A percentile compares a stretch with the other conserved stretches of the same genome.
These are phyloP conservation scores for Vombatus ursinus DNA, from an alignment of 2,113 vertebrate genomes.

Conservation along the genomic window DNA sequence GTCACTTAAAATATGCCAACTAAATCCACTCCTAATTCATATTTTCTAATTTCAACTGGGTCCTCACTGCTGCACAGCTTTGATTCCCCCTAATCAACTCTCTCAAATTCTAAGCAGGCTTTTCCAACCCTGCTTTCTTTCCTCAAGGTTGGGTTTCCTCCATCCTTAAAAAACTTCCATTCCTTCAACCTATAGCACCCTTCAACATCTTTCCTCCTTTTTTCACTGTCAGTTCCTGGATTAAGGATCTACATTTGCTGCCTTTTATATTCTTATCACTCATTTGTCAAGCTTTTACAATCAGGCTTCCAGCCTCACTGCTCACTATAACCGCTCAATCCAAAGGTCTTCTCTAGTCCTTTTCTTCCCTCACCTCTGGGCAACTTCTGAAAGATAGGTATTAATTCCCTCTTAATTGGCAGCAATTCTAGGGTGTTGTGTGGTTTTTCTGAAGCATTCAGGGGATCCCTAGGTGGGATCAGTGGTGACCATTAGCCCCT, in stretches of 20 bases:
- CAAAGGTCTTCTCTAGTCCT: neutral
- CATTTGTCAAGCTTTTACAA: neutral
- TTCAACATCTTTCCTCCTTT: neutral
- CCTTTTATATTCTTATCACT: neutral
- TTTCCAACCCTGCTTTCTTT: neutral
- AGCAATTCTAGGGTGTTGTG: neutral
- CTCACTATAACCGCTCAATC: neutral
- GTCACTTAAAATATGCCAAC: neutral
- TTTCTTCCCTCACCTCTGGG: neutral
- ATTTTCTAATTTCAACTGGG: neutral
- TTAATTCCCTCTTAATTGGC: too few species aligned
- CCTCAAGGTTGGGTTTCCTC: neutral
- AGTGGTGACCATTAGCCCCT: too few species aligned
- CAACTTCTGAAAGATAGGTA: too few species aligned
- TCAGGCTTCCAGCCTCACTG: neutral
- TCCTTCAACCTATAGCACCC: neutral
- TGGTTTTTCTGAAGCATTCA: neutral
- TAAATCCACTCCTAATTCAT: neutral
- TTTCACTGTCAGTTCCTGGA: neutral
- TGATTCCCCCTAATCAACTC: neutral
- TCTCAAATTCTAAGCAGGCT: neutral
- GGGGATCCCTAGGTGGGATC: too few species aligned
- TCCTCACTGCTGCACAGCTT: neutral
- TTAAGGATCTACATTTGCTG: neutral
- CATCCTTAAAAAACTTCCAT: neutral